phyloP scores from a whole-genome alignment of 2,113 vertebrate genomes.

The Nymphicus hollandicus region DNA sequence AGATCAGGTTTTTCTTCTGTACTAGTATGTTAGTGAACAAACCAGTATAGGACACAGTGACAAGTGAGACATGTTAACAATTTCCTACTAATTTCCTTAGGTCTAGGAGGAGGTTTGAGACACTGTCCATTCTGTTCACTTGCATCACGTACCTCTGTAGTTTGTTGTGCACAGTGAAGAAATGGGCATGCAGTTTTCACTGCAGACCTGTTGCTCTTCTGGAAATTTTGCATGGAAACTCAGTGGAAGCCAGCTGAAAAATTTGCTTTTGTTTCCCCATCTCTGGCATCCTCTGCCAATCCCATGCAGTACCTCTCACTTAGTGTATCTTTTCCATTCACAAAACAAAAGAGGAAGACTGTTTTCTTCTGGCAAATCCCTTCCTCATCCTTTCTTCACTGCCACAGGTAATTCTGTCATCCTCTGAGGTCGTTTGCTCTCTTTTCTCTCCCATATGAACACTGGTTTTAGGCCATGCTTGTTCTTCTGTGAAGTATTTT shows the following conservation, averaged over 20 bases:
- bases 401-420: background rate
- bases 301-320: background rate
- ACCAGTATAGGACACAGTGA: background rate
- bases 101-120: background rate
- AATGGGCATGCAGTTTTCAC: background rate
- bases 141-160: fast-evolving
- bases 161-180: background rate
- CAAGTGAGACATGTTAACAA: background rate
- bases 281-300: background rate
- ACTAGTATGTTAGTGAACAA: background rate
- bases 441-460: background rate
- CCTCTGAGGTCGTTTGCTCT: background rate
- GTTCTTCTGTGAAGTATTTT: background rate
- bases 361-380: background rate
- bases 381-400: background rate
- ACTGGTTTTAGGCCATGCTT: background rate
- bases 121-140: background rate
- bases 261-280: background rate
- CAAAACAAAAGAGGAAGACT: background rate
- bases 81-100: background rate
- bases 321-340: background rate
- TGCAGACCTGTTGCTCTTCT: background rate
- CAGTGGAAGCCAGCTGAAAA: background rate
- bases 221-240: background rate
- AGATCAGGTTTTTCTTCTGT: background rate